phyloP scores from a whole-genome alignment of 2,888 invertebrate species.

The Noctua comes region DNA sequence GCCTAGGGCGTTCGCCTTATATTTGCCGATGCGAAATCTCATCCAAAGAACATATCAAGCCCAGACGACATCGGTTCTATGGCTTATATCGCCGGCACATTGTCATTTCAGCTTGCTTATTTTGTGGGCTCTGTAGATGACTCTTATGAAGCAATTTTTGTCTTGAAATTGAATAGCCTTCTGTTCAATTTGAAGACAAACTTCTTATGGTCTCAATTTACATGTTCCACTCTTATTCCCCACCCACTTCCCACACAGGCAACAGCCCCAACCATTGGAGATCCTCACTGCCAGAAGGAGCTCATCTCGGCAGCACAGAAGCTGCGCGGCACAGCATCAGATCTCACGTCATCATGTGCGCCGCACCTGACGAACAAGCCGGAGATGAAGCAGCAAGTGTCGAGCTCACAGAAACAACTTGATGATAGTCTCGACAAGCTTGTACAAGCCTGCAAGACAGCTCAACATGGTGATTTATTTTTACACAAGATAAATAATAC shows the following conservation, averaged over 20 bases:
- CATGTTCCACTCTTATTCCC: neutral
- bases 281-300: constrained; percentile 66
- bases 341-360: constrained; percentile 56
- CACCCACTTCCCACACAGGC: constrained; percentile 56
- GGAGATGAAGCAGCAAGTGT: constrained; percentile 28
- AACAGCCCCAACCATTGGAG: constrained; percentile 67
- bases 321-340: constrained; percentile 60
- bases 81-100: neutral
- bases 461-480: constrained; percentile 23
- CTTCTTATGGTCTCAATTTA: neutral
- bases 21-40: neutral
- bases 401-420: constrained; percentile 39
- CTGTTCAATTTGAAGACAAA: neutral
- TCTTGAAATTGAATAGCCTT: neutral
- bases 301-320: constrained; percentile 65
- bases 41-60: neutral
- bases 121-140: neutral
- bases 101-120: neutral
- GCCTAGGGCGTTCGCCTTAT: no score
- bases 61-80: neutral
- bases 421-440: constrained; percentile 65
- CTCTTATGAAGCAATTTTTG: neutral
- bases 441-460: constrained; percentile 55
- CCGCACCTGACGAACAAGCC: constrained; percentile 55
- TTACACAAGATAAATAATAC: neutral